phyloP scores from a whole-genome alignment of 2,797 vertebrate genomes.

The Epinephelus awoara region DNA sequence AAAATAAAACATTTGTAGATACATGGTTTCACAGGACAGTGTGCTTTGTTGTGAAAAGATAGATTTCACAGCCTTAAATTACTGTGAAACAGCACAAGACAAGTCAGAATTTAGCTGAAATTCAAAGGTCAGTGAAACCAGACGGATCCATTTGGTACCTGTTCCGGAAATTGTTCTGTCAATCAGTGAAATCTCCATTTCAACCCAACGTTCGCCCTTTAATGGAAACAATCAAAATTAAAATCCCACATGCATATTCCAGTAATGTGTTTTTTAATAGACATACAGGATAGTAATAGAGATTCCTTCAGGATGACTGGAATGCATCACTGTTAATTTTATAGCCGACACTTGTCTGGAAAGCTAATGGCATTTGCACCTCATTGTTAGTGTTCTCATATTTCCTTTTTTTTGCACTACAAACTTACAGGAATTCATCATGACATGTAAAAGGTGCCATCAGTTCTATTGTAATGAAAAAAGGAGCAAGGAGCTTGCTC shows the following conservation, averaged over 20 bases:
- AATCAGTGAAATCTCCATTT: slow-evolving; percentile 16
- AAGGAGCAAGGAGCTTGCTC: not conserved
- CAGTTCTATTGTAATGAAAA: not conserved
- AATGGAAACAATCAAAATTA: not conserved
- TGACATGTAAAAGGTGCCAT: not conserved
- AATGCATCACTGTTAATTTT: not conserved
- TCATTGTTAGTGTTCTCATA: not conserved
- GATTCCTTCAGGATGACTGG: not conserved
- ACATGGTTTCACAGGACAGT: not conserved
- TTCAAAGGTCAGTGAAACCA: not conserved
- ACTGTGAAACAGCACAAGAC: not conserved
- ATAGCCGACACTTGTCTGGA: not conserved
- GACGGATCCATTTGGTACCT: not conserved
- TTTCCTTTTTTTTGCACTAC: not conserved
- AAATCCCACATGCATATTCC: not conserved
- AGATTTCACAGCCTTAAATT: not conserved
- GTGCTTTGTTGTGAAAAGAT: not conserved
- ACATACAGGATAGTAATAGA: not conserved
- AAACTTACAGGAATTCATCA: not conserved
- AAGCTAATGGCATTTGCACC: not conserved
- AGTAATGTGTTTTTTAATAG: not conserved
- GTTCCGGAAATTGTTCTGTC: not conserved
- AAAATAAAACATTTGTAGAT: not conserved
- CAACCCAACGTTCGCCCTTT: not conserved
- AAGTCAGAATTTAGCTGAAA: not conserved